Percentiles rank a stretch among this genome's conserved stretches.
Evolutionary conservation across 2,113 vertebrate species (phyloP).

Genomic region (Brachyhypopomus gauderio): DNA sequence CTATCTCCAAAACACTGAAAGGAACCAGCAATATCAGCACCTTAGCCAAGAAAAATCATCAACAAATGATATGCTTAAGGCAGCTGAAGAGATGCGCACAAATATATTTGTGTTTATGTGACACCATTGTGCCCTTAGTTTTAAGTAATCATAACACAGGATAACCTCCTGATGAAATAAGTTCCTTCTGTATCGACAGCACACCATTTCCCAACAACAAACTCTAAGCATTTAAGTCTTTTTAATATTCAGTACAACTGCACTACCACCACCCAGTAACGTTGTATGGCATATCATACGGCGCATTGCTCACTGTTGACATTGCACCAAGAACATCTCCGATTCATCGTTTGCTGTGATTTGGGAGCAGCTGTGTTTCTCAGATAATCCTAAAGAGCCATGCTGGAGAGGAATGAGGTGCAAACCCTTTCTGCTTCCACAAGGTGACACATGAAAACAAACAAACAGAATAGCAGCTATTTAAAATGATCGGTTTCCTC

Average conservation of each 20-base stretch:
- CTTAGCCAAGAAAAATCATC: background rate
- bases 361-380: background rate
- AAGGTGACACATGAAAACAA: constrained; percentile 23
- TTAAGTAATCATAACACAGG: no score
- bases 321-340: background rate
- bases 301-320: no score
- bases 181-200: no score
- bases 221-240: no score
- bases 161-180: no score
- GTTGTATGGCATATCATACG: no score
- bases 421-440: background rate
- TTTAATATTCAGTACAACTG: no score
- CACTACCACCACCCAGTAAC: no score
- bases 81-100: no score
- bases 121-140: no score
- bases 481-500: background rate
- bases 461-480: background rate
- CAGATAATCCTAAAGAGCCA: background rate
- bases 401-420: background rate
- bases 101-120: no score
- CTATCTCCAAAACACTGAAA: background rate
- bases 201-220: no score
- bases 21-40: background rate
- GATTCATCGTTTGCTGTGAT: background rate
- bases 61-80: background rate